Percentiles rank a stretch among this genome's conserved stretches.
Conservation (phyloP, 2,888 invertebrate genomes). For the Stratiomys singularior region DNA sequence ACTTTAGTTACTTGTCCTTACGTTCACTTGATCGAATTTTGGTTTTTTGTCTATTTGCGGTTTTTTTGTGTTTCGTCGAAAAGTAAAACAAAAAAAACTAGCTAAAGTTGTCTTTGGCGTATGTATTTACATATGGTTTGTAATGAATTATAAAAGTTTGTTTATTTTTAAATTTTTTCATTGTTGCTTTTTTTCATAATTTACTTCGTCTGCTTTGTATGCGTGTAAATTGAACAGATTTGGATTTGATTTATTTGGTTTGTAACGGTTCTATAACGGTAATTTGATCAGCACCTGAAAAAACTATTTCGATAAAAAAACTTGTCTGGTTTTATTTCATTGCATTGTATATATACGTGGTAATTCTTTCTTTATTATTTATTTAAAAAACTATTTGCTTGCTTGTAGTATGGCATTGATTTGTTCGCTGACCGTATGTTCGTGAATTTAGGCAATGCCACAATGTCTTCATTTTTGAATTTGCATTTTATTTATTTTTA, state of each 20-base stretch:
- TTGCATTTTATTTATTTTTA: too few species aligned
- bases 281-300: conserved; percentile 33
- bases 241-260: conserved; percentile 16
- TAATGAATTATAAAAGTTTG: conserved; percentile 24
- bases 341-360: conserved; percentile 18
- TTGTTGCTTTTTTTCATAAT: neutral
- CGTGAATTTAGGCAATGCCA: too few species aligned
- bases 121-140: conserved; percentile 25
- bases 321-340: conserved; percentile 46
- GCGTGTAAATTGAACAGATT: conserved; percentile 15
- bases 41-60: neutral
- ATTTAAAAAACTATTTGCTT: too few species aligned
- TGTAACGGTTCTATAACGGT: conserved; percentile 13
- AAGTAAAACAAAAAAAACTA: neutral
- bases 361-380: too few species aligned
- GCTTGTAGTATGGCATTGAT: conserved; percentile 6
- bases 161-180: conserved; percentile 4
- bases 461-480: too few species aligned
- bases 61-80: neutral
- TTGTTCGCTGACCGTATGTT: neutral
- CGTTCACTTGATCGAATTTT: neutral
- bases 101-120: conserved; percentile 11
- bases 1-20: neutral
- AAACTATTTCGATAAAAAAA: conserved; percentile 43
- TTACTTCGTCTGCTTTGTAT: conserved; percentile 2